Percentiles rank a stretch among this genome's conserved stretches.
Evolutionary conservation across 1,140 invertebrate species (phyloP).

Genomic region (Ceratosolen solmsi): DNA sequence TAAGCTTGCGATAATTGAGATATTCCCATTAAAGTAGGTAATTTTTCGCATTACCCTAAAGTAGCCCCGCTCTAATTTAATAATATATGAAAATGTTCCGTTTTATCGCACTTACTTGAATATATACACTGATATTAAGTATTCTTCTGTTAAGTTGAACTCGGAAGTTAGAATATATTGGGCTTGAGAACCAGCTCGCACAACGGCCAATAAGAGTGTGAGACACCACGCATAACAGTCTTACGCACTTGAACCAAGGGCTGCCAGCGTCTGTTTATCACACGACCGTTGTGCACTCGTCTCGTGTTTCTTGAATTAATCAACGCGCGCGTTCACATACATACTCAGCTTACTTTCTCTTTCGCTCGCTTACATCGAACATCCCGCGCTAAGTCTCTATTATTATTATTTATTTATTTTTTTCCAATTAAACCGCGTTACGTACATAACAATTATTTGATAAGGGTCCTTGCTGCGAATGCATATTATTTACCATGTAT

Average conservation of each 20-base stretch:
- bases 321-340: neutral
- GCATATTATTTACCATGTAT: neutral
- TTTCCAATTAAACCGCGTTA: no score
- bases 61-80: no score
- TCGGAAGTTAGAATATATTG: no score
- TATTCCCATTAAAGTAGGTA: neutral
- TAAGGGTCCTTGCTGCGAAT: no score
- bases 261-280: constrained; percentile 10
- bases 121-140: no score
- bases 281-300: constrained; percentile 13
- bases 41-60: no score
- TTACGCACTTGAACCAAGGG: neutral
- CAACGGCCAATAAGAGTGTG: neutral
- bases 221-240: no score
- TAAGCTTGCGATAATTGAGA: neutral
- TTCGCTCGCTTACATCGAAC: neutral
- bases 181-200: no score
- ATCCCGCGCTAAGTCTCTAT: neutral
- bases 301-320: neutral
- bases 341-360: neutral
- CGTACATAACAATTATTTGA: no score
- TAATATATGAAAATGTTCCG: no score
- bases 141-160: no score
- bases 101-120: no score
- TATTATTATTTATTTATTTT: neutral